Base-by-base conservation (phyloP, 1,140 invertebrate genomes). In the Monochamus saltuarius region DNA sequence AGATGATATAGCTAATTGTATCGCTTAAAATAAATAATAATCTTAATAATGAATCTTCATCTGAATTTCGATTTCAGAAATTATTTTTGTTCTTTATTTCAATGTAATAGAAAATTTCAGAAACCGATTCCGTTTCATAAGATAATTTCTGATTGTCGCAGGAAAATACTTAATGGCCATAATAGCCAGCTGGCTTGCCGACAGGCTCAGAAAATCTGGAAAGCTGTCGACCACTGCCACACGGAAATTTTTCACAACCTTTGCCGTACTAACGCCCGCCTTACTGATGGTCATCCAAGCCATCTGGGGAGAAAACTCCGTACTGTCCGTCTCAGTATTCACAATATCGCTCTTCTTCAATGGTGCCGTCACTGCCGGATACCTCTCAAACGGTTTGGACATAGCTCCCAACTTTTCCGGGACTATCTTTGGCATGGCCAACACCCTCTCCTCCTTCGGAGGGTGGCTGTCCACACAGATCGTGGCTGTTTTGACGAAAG, bases 321-420 rank as follows among this genome's bases (percentile, higher is more conserved):
- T 79, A 11, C 82, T 85, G 61, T 87, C 90, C 0, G 85, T 92
- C 9, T 76, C 81, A 0, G 87, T 92, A 56, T 91, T 93, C 68
- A 92, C 90, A 0, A 70, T 84, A 6, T 86, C 86, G 0, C 72
- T 93, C 1, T 94, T 92, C 17, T 85, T 93, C 63, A 92, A 90
- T 69, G 92, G 92, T 11, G 88, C 85, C 0, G 90, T 94, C 7
- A 93, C 91, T 0, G 90, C 89, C 35, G 92, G 92, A 4, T 95
- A 92, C 75, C 81, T 95, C 16, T 88, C 92, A 53, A 96, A 95
- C 72, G 90, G 90, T 17, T 78, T 94, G 39, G 92, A 95, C 70
- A 94, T 96, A 68, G 92, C 92, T 2, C 92, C 91, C 4, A 90
- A 92, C 68, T 95, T 91, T 76, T 91, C 92, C 50, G 92, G 92